Percentiles rank a stretch among this genome's conserved stretches.
Conservation (phyloP, 2,113 vertebrate species). For the Scytalopus superciliaris region DNA sequence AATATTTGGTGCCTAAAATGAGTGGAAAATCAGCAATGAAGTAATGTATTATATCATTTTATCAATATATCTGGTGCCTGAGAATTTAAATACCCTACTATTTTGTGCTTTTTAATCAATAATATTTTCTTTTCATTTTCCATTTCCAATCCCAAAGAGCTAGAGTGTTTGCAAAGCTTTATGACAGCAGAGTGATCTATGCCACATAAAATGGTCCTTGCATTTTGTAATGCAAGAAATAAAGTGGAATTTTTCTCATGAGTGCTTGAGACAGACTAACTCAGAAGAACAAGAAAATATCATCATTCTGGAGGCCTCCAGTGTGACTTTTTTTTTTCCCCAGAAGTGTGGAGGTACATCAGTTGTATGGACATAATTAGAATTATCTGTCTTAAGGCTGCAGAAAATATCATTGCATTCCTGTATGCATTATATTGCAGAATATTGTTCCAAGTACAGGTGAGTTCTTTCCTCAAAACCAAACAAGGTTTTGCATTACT, state of each 20-base stretch:
- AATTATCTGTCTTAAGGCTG: background rate
- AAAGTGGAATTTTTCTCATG: background rate
- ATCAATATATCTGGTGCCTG: background rate
- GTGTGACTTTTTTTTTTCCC: background rate
- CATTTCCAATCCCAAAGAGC: background rate
- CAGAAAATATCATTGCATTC: background rate
- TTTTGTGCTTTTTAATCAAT: background rate
- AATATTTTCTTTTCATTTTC: background rate
- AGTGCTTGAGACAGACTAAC: background rate
- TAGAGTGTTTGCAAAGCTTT: background rate
- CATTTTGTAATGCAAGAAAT: background rate
- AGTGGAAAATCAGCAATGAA: background rate
- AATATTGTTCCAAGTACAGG: background rate
- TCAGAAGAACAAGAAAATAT: background rate
- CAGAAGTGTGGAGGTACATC: background rate
- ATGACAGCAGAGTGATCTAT: background rate
- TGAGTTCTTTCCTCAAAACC: background rate
- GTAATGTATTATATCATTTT: background rate
- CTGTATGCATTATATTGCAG: rapidly evolving
- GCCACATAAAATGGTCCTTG: background rate
- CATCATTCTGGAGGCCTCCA: background rate
- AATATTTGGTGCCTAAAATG: background rate
- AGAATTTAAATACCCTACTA: background rate
- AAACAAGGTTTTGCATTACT: background rate
- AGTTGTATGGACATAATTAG: background rate